Base-by-base conservation (phyloP, 2,888 invertebrate genomes). In the Heteromurus nitidus region DNA sequence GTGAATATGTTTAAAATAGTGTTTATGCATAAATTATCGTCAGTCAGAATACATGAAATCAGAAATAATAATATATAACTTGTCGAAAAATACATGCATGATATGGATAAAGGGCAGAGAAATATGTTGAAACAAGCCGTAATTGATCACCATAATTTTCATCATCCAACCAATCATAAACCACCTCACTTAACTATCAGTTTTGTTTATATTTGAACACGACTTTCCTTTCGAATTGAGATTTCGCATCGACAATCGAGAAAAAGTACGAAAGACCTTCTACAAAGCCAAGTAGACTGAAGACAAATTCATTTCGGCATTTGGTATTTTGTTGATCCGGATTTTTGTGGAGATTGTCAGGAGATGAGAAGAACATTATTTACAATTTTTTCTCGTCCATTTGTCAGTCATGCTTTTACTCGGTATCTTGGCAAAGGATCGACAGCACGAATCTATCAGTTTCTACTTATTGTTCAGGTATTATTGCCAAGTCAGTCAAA, bases 391-490 rank as follows among this genome's bases (percentile, higher is more conserved):
- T 24, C 73, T 26, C 55, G 72, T 55, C 55, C 44, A 36, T 11
- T 47, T 68, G 44, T 44, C 50, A 50, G 50, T 50, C 50, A 50
- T 44, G 24, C 50, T 55, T 53, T 69, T 55, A 31, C 50, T 50
- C 9, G 20, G 24, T 58, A 70, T 70, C 70, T 70, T 58, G 55
- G 70, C 72, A 62, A 62, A 60, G 69, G 60, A 60, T 72, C 72
- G 72, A 72, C 30, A 58, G 36, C 58, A 58, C 58, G 58, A 70
- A 70, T 42, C n/a, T n/a, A 20, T 58, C 58, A 69, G 55, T 69
- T 69, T 31, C n/a, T n/a, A n/a, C 7, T 44, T 30, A 31, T 28
- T 69, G n/a, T n/a, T n/a, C n/a, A n/a, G n/a, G n/a, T n/a, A 47
- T n/a, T 26, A 58, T 20, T 50, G 36, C 36, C 70, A 53, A 67